These are phyloP conservation scores for Poecilia velifera DNA, from an alignment of 2,797 vertebrate genomes.

Conservation along the genomic window DNA sequence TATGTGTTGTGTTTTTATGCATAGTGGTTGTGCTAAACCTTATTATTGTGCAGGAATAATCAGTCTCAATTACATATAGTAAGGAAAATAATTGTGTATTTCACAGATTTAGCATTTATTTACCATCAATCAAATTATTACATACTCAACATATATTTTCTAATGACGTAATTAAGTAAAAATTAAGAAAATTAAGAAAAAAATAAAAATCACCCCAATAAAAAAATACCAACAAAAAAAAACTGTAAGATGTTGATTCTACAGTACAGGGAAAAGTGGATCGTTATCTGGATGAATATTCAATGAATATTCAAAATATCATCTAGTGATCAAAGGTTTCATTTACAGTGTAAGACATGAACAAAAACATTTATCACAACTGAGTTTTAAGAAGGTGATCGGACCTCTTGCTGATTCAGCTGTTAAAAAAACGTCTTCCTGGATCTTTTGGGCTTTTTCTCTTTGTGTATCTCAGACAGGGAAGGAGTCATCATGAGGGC, in stretches of 20 bases:
- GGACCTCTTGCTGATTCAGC: background rate
- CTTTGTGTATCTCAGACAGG: background rate
- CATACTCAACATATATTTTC: background rate
- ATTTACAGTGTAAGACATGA: background rate
- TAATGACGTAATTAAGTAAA: background rate
- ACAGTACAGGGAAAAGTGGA: background rate
- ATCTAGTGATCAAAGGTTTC: background rate
- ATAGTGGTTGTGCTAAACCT: background rate
- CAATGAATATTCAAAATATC: background rate
- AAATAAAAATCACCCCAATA: no score
- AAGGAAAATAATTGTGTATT: background rate
- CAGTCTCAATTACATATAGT: background rate
- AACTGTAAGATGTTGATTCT: background rate
- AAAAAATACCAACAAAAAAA: background rate
- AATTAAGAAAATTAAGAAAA: background rate
- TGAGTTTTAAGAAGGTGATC: background rate
- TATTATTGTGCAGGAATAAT: background rate
- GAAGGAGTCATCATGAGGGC: background rate
- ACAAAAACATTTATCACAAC: background rate
- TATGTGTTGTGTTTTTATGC: background rate
- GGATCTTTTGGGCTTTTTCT: background rate
- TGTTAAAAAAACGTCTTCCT: background rate
- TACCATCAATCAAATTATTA: background rate
- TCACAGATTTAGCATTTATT: background rate
- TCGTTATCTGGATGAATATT: background rate